These are phyloP conservation scores for Hydrolagus affinis DNA, from an alignment of 2,113 vertebrate genomes.

Conservation along the genomic window DNA sequence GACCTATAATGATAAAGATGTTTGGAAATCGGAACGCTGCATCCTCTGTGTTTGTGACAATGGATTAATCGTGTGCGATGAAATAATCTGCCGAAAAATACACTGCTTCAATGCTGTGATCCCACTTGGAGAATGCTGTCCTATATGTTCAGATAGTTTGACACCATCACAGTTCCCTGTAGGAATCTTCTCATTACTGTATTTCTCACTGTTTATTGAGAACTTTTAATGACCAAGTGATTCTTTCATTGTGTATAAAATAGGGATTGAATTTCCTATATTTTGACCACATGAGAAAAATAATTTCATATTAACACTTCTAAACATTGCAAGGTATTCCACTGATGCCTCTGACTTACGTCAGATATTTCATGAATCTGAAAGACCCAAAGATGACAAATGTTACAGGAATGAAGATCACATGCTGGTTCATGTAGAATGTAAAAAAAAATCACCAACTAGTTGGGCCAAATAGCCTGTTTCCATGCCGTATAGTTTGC, in stretches of 20 bases:
- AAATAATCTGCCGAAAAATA: neutral
- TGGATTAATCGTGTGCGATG: constrained; percentile 20
- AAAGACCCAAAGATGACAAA: neutral
- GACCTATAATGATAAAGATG: neutral
- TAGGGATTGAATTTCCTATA: neutral
- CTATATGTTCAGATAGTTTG: neutral
- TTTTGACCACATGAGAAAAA: neutral
- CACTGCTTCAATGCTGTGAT: constrained; percentile 17
- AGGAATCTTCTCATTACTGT: neutral
- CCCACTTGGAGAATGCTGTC: constrained; percentile 27
- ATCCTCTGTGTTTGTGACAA: constrained; percentile 19
- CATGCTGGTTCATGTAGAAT: too few relatives aligned
- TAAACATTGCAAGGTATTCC: too few relatives aligned
- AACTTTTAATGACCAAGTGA: neutral
- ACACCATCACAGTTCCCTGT: neutral
- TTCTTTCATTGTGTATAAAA: neutral
- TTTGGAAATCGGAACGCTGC: constrained; percentile 23
- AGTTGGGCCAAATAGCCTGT: too few relatives aligned
- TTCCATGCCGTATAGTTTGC: too few relatives aligned
- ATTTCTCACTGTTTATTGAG: neutral
- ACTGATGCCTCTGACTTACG: neutral
- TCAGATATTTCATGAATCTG: neutral
- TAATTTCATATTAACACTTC: too few relatives aligned
- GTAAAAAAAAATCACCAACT: too few relatives aligned
- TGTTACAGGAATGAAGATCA: neutral